Evolutionary conservation across 2,888 invertebrate species (phyloP).

Genomic region (Nemotelus pantherinus): DNA sequence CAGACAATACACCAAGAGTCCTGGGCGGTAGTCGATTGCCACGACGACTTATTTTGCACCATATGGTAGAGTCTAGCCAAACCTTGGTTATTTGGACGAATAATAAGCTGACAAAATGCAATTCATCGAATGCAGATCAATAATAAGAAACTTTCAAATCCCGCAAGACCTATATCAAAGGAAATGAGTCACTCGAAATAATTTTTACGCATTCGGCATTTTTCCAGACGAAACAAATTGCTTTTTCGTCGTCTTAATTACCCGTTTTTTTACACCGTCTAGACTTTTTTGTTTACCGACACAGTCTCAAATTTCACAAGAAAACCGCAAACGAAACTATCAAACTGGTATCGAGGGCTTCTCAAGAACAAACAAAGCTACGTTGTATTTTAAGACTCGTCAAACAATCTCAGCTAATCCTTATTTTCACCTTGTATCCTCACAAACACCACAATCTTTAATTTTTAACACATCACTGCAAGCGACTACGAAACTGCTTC

Average conservation of each 20-base stretch:
- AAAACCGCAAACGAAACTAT: conserved; percentile 6
- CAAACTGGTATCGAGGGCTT: not conserved
- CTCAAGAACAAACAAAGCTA: conserved; percentile 1
- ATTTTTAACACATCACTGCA: conserved; percentile 1
- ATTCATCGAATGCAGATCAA: conserved; percentile 34
- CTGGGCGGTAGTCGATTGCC: not conserved
- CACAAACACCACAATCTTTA: not conserved
- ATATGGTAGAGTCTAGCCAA: conserved; percentile 1
- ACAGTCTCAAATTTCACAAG: conserved; percentile 14
- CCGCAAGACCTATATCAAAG: not conserved
- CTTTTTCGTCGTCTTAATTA: not conserved
- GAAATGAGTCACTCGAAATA: conserved; percentile 30
- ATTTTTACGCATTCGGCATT: conserved; percentile 28
- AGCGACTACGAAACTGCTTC: not conserved
- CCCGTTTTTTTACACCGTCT: conserved; percentile 6
- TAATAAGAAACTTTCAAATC: conserved; percentile 15
- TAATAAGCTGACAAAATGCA: not conserved
- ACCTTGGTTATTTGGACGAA: too few species aligned
- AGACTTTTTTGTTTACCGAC: not conserved
- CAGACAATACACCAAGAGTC: not conserved
- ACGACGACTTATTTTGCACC: not conserved
- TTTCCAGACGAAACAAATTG: conserved; percentile 10
- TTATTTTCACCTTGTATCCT: conserved; percentile 12
- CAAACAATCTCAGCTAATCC: not conserved
- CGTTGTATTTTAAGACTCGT: not conserved